Evolutionary conservation across 2,797 vertebrate genomes (phyloP).

Genomic region (Tragopan temminckii): DNA sequence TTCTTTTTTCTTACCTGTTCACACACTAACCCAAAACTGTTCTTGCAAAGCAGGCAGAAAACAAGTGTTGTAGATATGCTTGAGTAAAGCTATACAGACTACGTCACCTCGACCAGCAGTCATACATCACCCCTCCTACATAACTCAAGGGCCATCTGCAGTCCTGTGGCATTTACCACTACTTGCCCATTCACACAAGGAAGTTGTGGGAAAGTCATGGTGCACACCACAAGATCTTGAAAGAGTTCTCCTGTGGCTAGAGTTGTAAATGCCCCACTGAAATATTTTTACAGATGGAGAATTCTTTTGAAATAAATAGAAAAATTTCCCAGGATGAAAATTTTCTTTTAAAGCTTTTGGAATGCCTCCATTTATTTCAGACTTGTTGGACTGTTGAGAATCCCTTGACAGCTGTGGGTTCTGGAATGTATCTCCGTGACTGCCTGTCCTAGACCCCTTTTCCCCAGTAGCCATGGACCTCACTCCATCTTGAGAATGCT

Average conservation of each 20-base stretch:
- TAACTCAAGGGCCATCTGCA: not conserved
- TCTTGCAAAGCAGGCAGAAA: not conserved
- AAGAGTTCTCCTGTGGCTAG: slow-evolving; percentile 57
- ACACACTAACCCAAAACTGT: not conserved
- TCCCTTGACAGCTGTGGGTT: slow-evolving; percentile 74
- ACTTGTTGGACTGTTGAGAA: slow-evolving; percentile 72
- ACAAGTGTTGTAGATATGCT: not conserved
- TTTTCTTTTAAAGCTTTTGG: slow-evolving; percentile 75
- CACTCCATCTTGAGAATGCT: slow-evolving; percentile 70
- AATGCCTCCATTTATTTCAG: slow-evolving; percentile 70
- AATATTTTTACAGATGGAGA: slow-evolving; percentile 80
- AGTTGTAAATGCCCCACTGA: slow-evolving; percentile 68
- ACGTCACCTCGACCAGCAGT: not conserved
- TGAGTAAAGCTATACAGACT: not conserved
- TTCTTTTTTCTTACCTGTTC: not conserved
- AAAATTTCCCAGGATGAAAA: slow-evolving; percentile 74
- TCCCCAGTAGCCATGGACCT: slow-evolving; percentile 71
- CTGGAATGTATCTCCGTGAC: slow-evolving; percentile 72
- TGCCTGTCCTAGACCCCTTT: slow-evolving; percentile 61
- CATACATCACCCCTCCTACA: not conserved
- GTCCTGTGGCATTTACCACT: not conserved
- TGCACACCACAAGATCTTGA: slow-evolving; percentile 40
- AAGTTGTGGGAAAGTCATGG: slow-evolving; percentile 60
- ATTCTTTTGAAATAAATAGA: slow-evolving; percentile 78
- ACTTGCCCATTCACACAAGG: not conserved